A percentile compares a stretch with the other conserved stretches of the same genome.
Conservation (phyloP, 1,140 invertebrate species). For the Papilio glaucus region DNA sequence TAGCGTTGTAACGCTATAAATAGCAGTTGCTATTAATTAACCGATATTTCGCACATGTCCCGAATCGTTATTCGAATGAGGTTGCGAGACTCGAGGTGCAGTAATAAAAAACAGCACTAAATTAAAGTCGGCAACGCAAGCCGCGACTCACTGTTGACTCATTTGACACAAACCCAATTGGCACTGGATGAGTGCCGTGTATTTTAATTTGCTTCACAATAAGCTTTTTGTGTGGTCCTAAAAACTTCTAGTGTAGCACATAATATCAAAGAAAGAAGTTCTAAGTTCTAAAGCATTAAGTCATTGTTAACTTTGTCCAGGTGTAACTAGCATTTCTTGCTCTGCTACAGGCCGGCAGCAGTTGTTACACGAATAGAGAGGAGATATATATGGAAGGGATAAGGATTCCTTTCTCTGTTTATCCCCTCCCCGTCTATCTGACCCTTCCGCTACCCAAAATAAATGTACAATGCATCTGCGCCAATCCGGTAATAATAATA, state of each 20-base stretch:
- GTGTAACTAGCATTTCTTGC: too few species aligned
- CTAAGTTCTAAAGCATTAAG: too few species aligned
- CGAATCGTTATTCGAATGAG: constrained; percentile 14
- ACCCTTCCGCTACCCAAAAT: too few species aligned
- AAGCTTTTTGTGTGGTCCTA: constrained; percentile 47
- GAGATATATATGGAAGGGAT: too few species aligned
- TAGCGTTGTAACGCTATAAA: constrained; percentile 18
- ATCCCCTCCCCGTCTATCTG: too few species aligned
- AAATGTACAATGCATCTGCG: too few species aligned
- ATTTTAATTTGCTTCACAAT: constrained; percentile 47
- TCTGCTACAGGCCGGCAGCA: too few species aligned
- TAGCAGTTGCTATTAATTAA: constrained; percentile 22
- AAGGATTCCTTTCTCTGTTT: too few species aligned
- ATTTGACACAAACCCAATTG: constrained; percentile 62
- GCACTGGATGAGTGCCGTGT: constrained; percentile 44
- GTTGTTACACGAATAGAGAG: too few species aligned
- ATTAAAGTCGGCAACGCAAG: constrained; percentile 41
- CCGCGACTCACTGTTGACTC: constrained; percentile 51
- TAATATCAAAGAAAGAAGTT: neutral
- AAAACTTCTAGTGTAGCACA: neutral
- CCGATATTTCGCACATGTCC: constrained; percentile 19
- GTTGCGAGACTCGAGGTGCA: constrained; percentile 24
- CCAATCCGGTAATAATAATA: too few species aligned
- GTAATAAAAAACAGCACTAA: constrained; percentile 43
- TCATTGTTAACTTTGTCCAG: too few species aligned